A percentile compares a stretch with the other conserved stretches of the same genome.
phyloP scores from a whole-genome alignment of 23 tunicate species.

The Ascidia mentula region DNA sequence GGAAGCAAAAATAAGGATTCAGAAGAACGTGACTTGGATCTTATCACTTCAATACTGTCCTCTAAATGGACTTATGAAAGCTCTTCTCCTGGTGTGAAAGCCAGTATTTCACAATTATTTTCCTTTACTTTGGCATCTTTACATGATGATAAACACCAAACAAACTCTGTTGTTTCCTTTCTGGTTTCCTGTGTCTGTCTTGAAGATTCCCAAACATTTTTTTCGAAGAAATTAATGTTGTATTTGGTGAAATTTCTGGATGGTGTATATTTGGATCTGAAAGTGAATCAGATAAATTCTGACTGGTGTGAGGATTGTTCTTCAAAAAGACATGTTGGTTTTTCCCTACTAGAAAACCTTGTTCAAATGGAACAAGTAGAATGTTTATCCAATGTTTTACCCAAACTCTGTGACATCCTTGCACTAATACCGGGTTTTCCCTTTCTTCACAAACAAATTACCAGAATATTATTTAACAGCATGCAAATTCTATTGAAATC shows the following conservation, averaged over 20 bases:
- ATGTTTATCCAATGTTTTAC: not conserved
- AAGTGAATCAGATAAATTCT: not conserved
- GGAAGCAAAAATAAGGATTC: not conserved
- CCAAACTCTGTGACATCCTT: not conserved
- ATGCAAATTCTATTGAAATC: not conserved
- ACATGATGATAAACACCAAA: not conserved
- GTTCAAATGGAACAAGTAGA: not conserved
- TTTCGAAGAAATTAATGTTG: not conserved
- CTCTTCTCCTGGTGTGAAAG: not conserved
- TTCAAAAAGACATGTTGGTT: not conserved
- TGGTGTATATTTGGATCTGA: not conserved
- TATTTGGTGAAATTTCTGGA: not conserved
- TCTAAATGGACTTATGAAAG: not conserved
- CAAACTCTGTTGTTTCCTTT: not conserved
- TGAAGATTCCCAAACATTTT: not conserved
- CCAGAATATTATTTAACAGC: not conserved
- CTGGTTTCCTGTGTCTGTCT: not conserved
- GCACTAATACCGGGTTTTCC: not conserved
- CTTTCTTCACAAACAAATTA: not conserved
- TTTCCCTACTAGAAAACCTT: not conserved
- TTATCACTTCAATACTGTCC: not conserved
- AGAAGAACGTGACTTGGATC: not conserved
- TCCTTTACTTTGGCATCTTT: not conserved
- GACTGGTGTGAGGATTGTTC: not conserved
- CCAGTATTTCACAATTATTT: not conserved